phyloP scores from a whole-genome alignment of 2,888 invertebrate genomes.

The Lithophane socia region DNA sequence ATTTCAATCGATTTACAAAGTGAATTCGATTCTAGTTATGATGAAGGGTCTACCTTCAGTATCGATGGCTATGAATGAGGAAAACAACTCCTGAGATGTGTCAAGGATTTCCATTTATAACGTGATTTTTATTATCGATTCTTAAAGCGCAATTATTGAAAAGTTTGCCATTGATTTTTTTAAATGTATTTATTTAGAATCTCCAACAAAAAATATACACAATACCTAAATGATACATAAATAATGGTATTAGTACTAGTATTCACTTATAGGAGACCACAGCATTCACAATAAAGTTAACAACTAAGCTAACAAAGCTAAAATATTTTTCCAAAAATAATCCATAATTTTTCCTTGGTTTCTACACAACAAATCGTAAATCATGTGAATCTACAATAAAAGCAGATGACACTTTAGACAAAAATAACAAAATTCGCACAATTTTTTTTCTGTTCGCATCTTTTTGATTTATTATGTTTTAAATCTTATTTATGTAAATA shows the following conservation, averaged over 20 bases:
- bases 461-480: constrained; percentile 24
- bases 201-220: too few relatives aligned
- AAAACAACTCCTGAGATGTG: constrained; percentile 79
- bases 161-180: constrained; percentile 23
- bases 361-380: constrained; percentile 29
- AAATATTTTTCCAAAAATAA: background rate
- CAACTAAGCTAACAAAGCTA: background rate
- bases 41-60: constrained; percentile 77
- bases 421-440: background rate
- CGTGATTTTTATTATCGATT: constrained; percentile 76
- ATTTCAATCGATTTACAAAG: constrained; percentile 55
- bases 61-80: constrained; percentile 81
- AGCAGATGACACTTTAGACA: constrained; percentile 19
- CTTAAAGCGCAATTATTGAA: constrained; percentile 61
- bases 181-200: background rate
- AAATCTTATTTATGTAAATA: constrained; percentile 23
- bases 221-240: background rate
- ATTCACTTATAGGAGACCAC: background rate
- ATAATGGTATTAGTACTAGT: background rate
- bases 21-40: constrained; percentile 71
- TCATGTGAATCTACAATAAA: constrained; percentile 6
- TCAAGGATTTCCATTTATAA: constrained; percentile 80
- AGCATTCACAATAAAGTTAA: background rate
- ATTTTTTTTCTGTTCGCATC: background rate
- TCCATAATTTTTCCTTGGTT: background rate